These are phyloP conservation scores for Neopelma chrysocephalum DNA, from an alignment of 2,797 vertebrate species.

Conservation along the genomic window DNA sequence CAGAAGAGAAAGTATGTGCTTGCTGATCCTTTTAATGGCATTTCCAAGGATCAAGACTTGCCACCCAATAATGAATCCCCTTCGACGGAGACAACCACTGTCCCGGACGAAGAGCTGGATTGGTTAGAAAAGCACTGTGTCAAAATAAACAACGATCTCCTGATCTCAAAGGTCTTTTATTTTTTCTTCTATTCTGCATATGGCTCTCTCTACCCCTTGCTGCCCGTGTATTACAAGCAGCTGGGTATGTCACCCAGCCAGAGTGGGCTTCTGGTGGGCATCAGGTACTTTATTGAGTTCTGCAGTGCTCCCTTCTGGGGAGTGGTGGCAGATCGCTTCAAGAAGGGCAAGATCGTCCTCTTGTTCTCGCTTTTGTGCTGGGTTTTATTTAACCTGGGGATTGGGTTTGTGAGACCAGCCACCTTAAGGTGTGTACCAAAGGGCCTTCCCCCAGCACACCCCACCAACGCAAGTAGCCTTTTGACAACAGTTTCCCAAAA, in stretches of 20 bases:
- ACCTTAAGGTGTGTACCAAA: conserved; percentile 83
- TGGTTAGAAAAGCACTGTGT: conserved; percentile 90
- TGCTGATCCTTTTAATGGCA: conserved; percentile 84
- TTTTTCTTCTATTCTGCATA: conserved; percentile 98
- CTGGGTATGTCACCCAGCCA: conserved; percentile 92
- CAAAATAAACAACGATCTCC: conserved; percentile 88
- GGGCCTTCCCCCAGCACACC: conserved; percentile 61
- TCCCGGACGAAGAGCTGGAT: conserved; percentile 75
- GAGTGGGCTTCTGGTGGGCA: conserved; percentile 92
- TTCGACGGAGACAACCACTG: conserved; percentile 46
- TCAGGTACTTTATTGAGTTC: conserved; percentile 98
- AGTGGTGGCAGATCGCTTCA: conserved; percentile 93
- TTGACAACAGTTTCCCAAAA: conserved; percentile 43
- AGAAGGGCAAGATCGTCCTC: conserved; percentile 90
- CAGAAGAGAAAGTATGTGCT: conserved; percentile 91
- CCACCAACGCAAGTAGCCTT: conserved; percentile 72
- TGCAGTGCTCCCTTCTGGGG: conserved; percentile 99
- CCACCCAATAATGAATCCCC: conserved; percentile 52
- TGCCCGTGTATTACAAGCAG: conserved; percentile 95
- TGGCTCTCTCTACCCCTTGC: conserved; percentile 93
- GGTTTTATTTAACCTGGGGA: conserved; percentile 93
- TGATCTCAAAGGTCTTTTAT: conserved; percentile 96
- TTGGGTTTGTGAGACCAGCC: conserved; percentile 91
- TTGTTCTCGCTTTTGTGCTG: conserved; percentile 95
- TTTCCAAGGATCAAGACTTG: conserved; percentile 76